Evolutionary conservation across 35 echinoderm and acorn worm genomes (phyloP).

Genomic region (Heliocidaris erythrogramma): DNA sequence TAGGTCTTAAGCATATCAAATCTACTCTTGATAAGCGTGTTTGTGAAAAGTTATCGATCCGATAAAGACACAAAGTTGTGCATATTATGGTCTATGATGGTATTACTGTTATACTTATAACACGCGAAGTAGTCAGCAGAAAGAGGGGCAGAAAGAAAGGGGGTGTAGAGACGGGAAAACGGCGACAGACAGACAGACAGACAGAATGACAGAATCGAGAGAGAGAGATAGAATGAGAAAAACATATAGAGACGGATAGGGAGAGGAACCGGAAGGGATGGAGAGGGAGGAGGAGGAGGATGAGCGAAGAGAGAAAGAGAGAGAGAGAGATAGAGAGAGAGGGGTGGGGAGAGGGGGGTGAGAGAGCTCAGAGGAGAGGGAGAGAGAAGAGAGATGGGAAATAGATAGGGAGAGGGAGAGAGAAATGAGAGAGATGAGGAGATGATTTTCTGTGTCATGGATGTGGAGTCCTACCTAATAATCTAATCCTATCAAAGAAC

Average conservation of each 20-base stretch:
- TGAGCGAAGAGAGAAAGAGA: no score
- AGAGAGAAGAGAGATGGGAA: neutral
- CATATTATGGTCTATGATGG: no score
- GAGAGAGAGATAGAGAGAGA: neutral
- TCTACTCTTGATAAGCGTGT: no score
- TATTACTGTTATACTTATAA: no score
- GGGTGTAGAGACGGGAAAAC: neutral
- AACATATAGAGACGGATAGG: neutral
- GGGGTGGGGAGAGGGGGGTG: no score
- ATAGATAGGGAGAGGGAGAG: no score
- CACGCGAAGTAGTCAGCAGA: neutral
- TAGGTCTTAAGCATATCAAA: no score
- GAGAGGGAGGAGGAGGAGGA: neutral
- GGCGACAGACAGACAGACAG: neutral
- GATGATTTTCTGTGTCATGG: no score
- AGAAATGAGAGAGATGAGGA: no score
- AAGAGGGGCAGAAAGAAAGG: no score
- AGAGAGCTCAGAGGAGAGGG: neutral
- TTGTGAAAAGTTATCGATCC: no score
- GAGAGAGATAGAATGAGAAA: neutral
- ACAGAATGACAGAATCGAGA: neutral
- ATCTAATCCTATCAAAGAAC: neutral
- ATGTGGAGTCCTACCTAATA: neutral
- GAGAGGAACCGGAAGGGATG: neutral
- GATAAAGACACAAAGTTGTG: no score